A percentile compares a stretch with the other conserved stretches of the same genome.
Evolutionary conservation across 2,888 invertebrate species (phyloP).

Genomic region (Cenopis cana): DNA sequence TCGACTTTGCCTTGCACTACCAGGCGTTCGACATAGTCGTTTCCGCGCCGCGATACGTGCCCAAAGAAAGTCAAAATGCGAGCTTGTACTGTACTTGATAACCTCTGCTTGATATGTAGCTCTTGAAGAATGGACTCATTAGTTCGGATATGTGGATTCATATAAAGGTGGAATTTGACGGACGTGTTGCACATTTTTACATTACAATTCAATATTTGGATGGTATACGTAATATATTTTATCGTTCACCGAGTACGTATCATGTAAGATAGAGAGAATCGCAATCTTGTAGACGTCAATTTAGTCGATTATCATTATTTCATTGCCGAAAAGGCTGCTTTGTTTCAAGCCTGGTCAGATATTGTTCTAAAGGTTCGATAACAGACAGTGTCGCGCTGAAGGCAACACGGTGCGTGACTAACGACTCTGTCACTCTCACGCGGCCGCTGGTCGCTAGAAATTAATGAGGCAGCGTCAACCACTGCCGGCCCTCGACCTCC

Average conservation of each 20-base stretch:
- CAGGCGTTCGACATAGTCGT: too few relatives aligned
- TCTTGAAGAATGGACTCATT: too few relatives aligned
- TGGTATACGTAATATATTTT: too few relatives aligned
- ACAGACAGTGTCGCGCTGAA: conserved; percentile 67
- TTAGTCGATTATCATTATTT: neutral
- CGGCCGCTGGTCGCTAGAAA: conserved; percentile 59
- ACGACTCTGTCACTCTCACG: conserved; percentile 73
- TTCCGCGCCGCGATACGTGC: too few relatives aligned
- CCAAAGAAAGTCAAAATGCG: too few relatives aligned
- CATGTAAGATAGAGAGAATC: too few relatives aligned
- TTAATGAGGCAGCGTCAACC: conserved; percentile 59
- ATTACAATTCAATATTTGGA: neutral
- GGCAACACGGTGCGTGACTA: conserved; percentile 67
- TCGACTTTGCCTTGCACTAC: too few relatives aligned
- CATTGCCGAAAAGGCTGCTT: neutral
- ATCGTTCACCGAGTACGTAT: too few relatives aligned
- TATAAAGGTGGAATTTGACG: neutral
- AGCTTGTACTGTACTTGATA: too few relatives aligned
- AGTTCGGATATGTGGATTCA: neutral
- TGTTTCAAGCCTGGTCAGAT: conserved; percentile 42
- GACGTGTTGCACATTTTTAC: neutral
- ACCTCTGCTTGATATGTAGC: too few relatives aligned
- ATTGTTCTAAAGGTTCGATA: conserved; percentile 59
- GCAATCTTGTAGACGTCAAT: neutral
- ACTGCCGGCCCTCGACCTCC: conserved; percentile 34